Evolutionary conservation across 2,888 invertebrate species (phyloP).

Genomic region (Drosophila recens): DNA sequence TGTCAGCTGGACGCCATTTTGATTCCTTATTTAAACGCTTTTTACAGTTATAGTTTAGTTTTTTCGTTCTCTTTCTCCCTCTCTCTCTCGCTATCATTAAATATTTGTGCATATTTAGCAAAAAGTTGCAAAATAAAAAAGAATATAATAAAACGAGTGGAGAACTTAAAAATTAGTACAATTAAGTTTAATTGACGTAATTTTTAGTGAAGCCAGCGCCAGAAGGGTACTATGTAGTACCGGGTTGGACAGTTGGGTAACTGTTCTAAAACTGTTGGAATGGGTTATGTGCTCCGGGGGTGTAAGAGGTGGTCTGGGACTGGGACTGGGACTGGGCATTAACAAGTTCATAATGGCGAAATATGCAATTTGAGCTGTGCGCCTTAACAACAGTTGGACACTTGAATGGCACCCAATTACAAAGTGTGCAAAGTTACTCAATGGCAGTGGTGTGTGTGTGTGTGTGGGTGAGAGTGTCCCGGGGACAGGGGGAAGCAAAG

Average conservation of each 20-base stretch:
- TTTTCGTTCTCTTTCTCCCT: background rate
- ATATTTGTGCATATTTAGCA: conserved; percentile 69
- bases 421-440: conserved; percentile 45
- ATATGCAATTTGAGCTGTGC: conserved; percentile 69
- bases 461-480: background rate
- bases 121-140: conserved; percentile 34
- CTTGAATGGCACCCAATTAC: conserved; percentile 71
- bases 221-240: background rate
- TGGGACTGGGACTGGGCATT: conserved; percentile 23
- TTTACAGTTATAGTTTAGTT: conserved; percentile 35
- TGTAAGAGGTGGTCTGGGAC: too few relatives aligned
- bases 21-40: conserved; percentile 58
- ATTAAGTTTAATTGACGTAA: conserved; percentile 77
- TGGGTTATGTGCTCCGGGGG: background rate
- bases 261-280: conserved; percentile 17
- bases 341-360: conserved; percentile 72
- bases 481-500: background rate
- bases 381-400: conserved; percentile 59
- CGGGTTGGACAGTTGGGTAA: conserved; percentile 6
- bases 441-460: background rate
- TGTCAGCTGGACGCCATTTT: conserved; percentile 71
- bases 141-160: conserved; percentile 7
- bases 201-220: conserved; percentile 60
- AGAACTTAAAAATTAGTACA: conserved; percentile 69
- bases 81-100: conserved; percentile 27